Evolutionary conservation across 2,113 vertebrate genomes (phyloP), one percentile per base, ranked within the genome.

Genomic region (Pithys albifrons): DNA sequence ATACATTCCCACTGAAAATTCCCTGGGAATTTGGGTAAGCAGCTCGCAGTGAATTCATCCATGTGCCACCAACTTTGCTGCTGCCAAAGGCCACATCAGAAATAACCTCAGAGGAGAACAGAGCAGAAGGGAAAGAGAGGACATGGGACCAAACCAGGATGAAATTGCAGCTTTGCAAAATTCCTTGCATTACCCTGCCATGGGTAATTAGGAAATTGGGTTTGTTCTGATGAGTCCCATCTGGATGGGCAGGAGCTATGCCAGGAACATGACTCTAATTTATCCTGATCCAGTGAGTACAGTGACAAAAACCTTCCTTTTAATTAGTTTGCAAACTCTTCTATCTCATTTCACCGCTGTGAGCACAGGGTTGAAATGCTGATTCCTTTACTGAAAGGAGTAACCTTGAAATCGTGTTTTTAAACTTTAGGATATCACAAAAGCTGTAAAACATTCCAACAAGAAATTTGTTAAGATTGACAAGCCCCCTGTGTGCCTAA

Each of bases 401-500:
- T 39, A 51, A 59, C 22, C 15, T 67, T 41, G 58, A 14, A 33
- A 83, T n/a, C 1, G 0, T 69, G 49, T 75, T 67, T 93, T 96
- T 45, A 2, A 46, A 79, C 89, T 59, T 87, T 55, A 99, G 99
- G 98, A 99, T 75, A 98, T 99, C 52, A 19, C 85, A 25, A 98
- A 96, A 77, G 89, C 96, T 28, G 96, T 98, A 19, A 98, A 98
- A 49, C 70, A 89, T 27, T 98, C 98, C 5, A 98, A 97, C 51
- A 98, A 96, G 82, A 98, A 97, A 85, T 99, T 98, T 83, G 85
- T 98, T 31, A 97, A 88, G 76, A 98, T 99, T 11, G 98, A 98
- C 51, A 99, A 99, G 87, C 98, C 98, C 5, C 98, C 98, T 1
- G 98, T 97, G 0, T 99, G 99, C 95, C 97, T 97, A 31, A 98